Percentiles rank a stretch among this genome's conserved stretches.
These are phyloP conservation scores for Thunnus albacares DNA, from an alignment of 2,797 vertebrate species.

Conservation along the genomic window DNA sequence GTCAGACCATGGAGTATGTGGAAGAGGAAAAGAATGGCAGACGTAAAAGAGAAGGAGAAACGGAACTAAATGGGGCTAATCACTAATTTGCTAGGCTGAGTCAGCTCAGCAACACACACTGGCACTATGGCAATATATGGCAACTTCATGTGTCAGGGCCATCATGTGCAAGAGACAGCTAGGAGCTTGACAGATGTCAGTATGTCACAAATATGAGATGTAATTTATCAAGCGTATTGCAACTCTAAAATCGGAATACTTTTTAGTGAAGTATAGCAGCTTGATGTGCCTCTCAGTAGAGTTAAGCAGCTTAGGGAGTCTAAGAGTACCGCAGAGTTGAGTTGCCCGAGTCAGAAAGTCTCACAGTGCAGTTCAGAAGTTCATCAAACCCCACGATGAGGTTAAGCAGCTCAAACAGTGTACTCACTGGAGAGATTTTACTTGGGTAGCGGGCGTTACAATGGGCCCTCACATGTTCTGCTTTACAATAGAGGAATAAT, in stretches of 20 bases:
- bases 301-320: conserved; percentile 55
- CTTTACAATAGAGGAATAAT: conserved; percentile 56
- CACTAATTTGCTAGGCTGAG: background rate
- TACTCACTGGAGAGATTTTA: conserved; percentile 18
- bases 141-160: background rate
- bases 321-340: conserved; percentile 27
- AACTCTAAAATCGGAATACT: background rate
- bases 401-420: conserved; percentile 57
- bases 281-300: conserved; percentile 23
- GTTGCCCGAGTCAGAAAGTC: conserved; percentile 46
- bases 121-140: background rate
- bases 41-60: background rate
- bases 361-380: conserved; percentile 62
- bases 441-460: conserved; percentile 39
- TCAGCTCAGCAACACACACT: background rate
- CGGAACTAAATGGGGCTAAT: background rate
- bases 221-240: background rate
- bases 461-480: conserved; percentile 54
- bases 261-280: conserved; percentile 7
- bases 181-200: background rate
- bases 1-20: too few relatives aligned
- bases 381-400: conserved; percentile 47
- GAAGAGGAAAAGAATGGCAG: too few relatives aligned
- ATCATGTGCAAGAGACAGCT: background rate
- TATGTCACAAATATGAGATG: background rate